Conservation (phyloP, 1,140 invertebrate genomes). For the Tetramorium simillimum region DNA sequence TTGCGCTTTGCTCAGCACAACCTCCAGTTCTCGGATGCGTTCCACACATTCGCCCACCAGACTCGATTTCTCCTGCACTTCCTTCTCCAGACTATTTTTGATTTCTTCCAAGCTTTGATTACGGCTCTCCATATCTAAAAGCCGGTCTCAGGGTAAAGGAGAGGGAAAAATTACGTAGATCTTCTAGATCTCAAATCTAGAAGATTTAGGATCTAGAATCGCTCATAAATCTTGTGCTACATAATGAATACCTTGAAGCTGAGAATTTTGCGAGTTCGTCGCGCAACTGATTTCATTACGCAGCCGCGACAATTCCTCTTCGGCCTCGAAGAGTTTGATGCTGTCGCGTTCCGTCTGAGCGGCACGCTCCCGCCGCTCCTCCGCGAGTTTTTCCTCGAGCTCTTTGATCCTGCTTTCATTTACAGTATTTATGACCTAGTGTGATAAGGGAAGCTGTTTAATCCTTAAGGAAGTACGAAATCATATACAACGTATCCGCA, state of each 20-base stretch:
- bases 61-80: conserved; percentile 44
- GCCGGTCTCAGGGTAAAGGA: neutral
- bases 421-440: conserved; percentile 84
- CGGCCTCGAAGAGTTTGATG: conserved; percentile 86
- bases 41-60: conserved; percentile 79
- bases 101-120: conserved; percentile 79
- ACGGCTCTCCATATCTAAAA: conserved; percentile 69
- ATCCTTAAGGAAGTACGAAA: neutral
- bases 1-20: conserved; percentile 84
- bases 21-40: conserved; percentile 85
- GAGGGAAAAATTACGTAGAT: neutral
- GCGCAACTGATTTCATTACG: conserved; percentile 75
- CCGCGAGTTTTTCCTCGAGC: conserved; percentile 84
- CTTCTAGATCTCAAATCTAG: neutral
- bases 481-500: neutral
- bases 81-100: conserved; percentile 75
- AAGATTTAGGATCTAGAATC: neutral
- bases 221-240: neutral
- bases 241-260: conserved; percentile 53
- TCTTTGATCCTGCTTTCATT: conserved; percentile 86
- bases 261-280: conserved; percentile 54
- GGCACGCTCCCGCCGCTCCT: conserved; percentile 83
- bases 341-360: conserved; percentile 85
- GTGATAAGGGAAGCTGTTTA: conserved; percentile 69
- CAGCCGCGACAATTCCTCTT: conserved; percentile 85